phyloP scores from a whole-genome alignment of 2,113 vertebrate genomes.

The Anas platyrhynchos region DNA sequence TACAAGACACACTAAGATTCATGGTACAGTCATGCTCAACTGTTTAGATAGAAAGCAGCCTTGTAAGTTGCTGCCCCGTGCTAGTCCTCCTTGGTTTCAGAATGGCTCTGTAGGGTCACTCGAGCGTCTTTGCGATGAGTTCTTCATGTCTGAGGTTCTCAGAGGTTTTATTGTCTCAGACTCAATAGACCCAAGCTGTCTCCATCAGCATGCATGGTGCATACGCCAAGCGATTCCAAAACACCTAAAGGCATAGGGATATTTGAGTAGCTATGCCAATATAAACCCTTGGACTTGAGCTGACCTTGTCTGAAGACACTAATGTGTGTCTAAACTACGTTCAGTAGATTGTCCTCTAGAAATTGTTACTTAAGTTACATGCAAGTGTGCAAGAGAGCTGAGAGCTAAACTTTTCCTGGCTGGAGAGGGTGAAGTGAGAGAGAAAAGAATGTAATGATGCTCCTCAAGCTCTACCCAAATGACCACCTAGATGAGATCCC shows the following conservation, averaged over 20 bases:
- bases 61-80: background rate
- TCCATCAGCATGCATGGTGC: background rate
- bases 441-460: background rate
- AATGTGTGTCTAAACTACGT: background rate
- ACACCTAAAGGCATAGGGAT: background rate
- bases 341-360: background rate
- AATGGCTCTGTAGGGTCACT: background rate
- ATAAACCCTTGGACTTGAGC: background rate
- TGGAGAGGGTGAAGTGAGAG: background rate
- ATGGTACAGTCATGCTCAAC: background rate
- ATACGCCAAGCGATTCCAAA: rapidly evolving
- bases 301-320: background rate
- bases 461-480: background rate
- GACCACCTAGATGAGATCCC: background rate
- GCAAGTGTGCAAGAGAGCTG: background rate
- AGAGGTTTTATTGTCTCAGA: background rate
- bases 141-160: background rate
- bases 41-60: background rate
- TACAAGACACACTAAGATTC: background rate
- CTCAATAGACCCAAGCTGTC: background rate
- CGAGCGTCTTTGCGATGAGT: background rate
- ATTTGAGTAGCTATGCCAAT: background rate
- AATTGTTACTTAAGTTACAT: background rate
- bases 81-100: background rate
- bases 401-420: background rate